Evolutionary conservation across 2,797 vertebrate species (phyloP).

Genomic region (Rhyacichthys aspro): DNA sequence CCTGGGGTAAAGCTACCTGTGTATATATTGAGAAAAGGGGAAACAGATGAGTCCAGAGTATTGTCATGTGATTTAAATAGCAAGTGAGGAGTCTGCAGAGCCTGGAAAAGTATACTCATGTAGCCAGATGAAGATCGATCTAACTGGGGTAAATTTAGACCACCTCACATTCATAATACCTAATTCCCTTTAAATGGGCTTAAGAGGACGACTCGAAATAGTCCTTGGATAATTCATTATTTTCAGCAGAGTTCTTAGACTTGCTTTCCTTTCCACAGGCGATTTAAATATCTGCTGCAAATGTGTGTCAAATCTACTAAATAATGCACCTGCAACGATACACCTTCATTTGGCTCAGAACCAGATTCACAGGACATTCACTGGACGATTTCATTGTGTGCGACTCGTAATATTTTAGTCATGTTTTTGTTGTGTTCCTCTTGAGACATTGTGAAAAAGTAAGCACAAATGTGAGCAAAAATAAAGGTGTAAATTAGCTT

Average conservation of each 20-base stretch:
- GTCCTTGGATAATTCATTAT: slow-evolving; percentile 75
- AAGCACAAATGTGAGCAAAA: slow-evolving; percentile 3
- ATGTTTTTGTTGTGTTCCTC: slow-evolving; percentile 15
- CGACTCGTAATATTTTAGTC: slow-evolving; percentile 34
- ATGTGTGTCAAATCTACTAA: slow-evolving; percentile 80
- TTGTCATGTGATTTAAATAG: slow-evolving; percentile 67
- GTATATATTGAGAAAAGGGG: slow-evolving; percentile 26
- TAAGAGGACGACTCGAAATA: slow-evolving; percentile 83
- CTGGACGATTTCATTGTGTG: slow-evolving; percentile 31
- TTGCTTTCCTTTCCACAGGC: slow-evolving; percentile 76
- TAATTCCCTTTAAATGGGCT: slow-evolving; percentile 84
- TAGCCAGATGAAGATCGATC: slow-evolving; percentile 79
- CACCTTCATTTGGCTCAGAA: slow-evolving; percentile 64
- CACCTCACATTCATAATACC: slow-evolving; percentile 84
- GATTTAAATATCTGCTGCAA: slow-evolving; percentile 70
- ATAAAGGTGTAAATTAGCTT: not conserved
- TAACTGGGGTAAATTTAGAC: slow-evolving; percentile 82
- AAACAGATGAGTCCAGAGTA: slow-evolving; percentile 45
- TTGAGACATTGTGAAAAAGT: not conserved
- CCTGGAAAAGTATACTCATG: slow-evolving; percentile 75
- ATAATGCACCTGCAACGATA: slow-evolving; percentile 81
- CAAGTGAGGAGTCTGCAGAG: slow-evolving; percentile 58
- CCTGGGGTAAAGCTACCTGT: not conserved
- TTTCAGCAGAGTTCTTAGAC: slow-evolving; percentile 65
- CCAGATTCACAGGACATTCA: slow-evolving; percentile 46